Conservation (phyloP, 2,797 vertebrate genomes). For the Anas acuta region DNA sequence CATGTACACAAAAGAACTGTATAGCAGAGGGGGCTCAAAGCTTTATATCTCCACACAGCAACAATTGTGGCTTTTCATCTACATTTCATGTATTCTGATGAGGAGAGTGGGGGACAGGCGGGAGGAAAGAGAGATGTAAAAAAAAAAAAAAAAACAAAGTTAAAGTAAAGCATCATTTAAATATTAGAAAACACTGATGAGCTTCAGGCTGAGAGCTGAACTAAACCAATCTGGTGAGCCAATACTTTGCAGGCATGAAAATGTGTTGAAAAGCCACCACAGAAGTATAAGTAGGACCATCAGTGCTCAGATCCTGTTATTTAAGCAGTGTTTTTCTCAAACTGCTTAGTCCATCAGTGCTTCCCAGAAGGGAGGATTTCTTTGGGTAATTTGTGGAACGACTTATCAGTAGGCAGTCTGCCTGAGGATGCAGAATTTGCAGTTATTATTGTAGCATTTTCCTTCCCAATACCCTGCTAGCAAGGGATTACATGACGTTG, state of each 20-base stretch:
- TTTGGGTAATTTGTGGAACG: neutral
- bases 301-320: neutral
- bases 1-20: neutral
- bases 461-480: neutral
- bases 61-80: neutral
- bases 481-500: neutral
- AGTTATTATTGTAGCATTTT: neutral
- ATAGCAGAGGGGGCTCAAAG: neutral
- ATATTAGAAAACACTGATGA: neutral
- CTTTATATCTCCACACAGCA: neutral
- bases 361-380: constrained; percentile 1
- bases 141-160: neutral
- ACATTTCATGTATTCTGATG: neutral
- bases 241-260: neutral
- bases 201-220: neutral
- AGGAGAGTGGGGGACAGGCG: neutral
- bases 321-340: neutral
- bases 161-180: neutral
- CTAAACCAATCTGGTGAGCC: neutral
- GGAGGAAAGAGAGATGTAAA: neutral
- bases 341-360: neutral
- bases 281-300: neutral
- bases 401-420: neutral
- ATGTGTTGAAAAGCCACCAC: neutral
- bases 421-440: constrained; percentile 7